A percentile compares a stretch with the other conserved stretches of the same genome.
Conservation (phyloP, 2,888 invertebrate genomes). For the Argyra leucocephala region DNA sequence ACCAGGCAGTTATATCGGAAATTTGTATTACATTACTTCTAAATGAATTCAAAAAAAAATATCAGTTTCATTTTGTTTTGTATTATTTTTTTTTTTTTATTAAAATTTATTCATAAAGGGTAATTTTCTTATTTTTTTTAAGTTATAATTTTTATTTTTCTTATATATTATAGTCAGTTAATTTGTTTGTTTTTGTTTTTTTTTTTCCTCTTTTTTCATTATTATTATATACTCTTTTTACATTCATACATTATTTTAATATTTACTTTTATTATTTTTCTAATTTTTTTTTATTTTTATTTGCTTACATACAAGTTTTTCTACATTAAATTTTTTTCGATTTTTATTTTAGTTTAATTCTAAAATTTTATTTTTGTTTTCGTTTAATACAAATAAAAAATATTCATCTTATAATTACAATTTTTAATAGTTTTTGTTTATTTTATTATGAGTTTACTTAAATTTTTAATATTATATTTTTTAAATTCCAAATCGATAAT, state of each 20-base stretch:
- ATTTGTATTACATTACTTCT: no score
- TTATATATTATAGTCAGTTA: background rate
- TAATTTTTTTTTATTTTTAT: background rate
- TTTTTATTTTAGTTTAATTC: background rate
- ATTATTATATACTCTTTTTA: background rate
- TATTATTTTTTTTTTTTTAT: background rate
- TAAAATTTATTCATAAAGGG: slow-evolving; percentile 6
- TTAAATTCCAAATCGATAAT: no score
- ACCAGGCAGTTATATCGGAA: no score
- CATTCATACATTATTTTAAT: background rate
- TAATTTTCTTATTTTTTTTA: background rate
- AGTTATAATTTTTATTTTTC: background rate
- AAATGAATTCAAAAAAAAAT: no score
- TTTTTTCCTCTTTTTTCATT: background rate
- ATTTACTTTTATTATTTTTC: background rate
- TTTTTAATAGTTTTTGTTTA: background rate
- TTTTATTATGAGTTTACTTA: background rate
- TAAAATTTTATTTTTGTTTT: background rate
- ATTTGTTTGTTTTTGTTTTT: background rate
- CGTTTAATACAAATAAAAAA: background rate
- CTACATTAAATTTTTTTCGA: background rate
- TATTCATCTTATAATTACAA: slow-evolving; percentile 2
- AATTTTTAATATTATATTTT: background rate
- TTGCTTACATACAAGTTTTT: background rate
- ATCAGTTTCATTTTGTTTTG: no score